Evolutionary conservation across 2,797 vertebrate species (phyloP).

Genomic region (Anableps anableps): DNA sequence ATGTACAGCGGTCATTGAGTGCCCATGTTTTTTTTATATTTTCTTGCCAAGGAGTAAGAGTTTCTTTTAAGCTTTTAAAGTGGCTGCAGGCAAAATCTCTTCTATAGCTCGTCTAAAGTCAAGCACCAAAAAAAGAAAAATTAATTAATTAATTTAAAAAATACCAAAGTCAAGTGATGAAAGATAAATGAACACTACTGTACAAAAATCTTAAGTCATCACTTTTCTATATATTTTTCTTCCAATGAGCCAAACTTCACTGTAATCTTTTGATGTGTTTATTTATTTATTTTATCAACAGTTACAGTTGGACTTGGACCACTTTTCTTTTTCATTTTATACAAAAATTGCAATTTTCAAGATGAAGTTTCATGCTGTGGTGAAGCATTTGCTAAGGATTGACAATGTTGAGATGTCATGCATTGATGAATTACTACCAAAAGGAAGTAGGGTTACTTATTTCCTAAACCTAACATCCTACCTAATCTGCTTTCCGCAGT

Average conservation of each 20-base stretch:
- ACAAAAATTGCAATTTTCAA: background rate
- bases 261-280: too few species aligned
- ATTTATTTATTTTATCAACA: background rate
- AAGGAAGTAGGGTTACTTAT: background rate
- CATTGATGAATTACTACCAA: background rate
- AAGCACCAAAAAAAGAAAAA: background rate
- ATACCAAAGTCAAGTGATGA: background rate
- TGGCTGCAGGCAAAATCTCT: background rate
- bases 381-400: too few species aligned
- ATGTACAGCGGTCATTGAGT: background rate
- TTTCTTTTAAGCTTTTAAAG: background rate
- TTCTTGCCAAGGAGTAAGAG: background rate
- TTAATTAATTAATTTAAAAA: too few species aligned
- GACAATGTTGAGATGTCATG: background rate
- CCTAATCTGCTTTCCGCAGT: background rate
- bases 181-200: background rate
- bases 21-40: background rate
- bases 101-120: background rate
- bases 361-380: too few species aligned
- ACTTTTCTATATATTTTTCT: background rate
- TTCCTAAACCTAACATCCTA: too few species aligned
- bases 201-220: background rate
- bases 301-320: background rate
- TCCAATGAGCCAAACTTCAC: background rate
- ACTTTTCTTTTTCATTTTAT: too few species aligned